A percentile compares a stretch with the other conserved stretches of the same genome.
Evolutionary conservation across 2,888 invertebrate genomes (phyloP).

Genomic region (Phanerotoma sp.): DNA sequence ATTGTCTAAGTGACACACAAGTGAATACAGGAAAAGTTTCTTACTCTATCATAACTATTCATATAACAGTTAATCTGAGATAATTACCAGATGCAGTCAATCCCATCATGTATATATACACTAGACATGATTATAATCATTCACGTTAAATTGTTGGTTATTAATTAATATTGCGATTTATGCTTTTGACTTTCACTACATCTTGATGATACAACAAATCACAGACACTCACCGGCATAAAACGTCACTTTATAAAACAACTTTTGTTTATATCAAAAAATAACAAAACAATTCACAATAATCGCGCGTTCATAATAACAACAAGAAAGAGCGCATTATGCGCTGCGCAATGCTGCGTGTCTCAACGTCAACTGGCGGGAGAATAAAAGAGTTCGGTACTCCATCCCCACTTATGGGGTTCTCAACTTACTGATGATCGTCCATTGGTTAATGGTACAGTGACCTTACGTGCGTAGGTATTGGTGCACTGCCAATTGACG

Average conservation of each 20-base stretch:
- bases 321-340: conserved; percentile 2
- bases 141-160: background rate
- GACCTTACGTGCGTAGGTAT: conserved; percentile 10
- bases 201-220: too few species aligned
- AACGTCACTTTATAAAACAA: background rate
- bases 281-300: background rate
- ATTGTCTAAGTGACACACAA: background rate
- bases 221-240: background rate
- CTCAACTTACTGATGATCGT: conserved; percentile 8
- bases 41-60: conserved; percentile 15
- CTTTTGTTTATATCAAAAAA: background rate
- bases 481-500: conserved; percentile 20
- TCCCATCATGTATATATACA: conserved; percentile 10
- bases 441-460: conserved; percentile 25
- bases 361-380: conserved; percentile 41
- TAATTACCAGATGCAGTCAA: conserved; percentile 27
- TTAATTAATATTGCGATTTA: background rate
- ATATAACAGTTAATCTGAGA: conserved; percentile 18
- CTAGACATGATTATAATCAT: conserved; percentile 10
- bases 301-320: conserved; percentile 16
- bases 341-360: conserved; percentile 31
- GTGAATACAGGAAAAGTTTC: conserved; percentile 12
- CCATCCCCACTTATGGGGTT: conserved; percentile 23
- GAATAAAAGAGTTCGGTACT: conserved; percentile 31
- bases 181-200: background rate